Base-by-base conservation (phyloP, 2,797 vertebrate genomes). In the Danio albolineatus region DNA sequence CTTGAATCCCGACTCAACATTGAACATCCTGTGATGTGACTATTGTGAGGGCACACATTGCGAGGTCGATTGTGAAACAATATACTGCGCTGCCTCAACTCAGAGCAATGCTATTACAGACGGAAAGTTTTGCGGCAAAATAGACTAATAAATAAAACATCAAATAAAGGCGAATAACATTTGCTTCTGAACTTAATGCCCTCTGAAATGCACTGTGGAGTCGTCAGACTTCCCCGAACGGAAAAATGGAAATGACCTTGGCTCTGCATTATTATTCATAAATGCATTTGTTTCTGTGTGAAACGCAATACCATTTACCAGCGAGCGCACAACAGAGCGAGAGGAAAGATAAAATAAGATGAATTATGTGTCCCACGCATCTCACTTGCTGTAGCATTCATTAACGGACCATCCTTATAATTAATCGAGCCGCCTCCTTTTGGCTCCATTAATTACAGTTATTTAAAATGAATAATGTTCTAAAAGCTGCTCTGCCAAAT, bases 341-440 rank as follows among this genome's bases (percentile, higher is more conserved):
- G 48, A 44, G 38, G n/a, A 9, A 57, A 57, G 77, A 74, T 71
- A 65, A 16, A 21, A 49, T 65, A 66, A 73, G 70, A 80, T 71
- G 51, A 78, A 62, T 66, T 81, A 66, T 19, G 19, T 19, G 51
- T 16, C 51, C 39, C 41, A 61, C 61, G 41, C 14, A 77, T 80
- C 56, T 74, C 21, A 7, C 72, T 28, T 62, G 65, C 70, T 64
- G 49, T 56, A 78, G 59, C 43, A 77, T 12, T 81, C 17, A 64
- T 57, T 71, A 80, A 72, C 28, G 44, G 77, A 75, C 62, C 78
- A 66, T 60, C 44, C 19, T 75, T 73, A 54, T 78, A 78, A 85
- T 82, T 82, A 79, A 79, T 75, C 36, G 21, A 64, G 10, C 44
- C n/a, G 38, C 44, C 61, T 73, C 16, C 73, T 76, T 60, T 48